These are phyloP conservation scores for Helleia helle DNA, from an alignment of 2,888 invertebrate species.

Conservation along the genomic window DNA sequence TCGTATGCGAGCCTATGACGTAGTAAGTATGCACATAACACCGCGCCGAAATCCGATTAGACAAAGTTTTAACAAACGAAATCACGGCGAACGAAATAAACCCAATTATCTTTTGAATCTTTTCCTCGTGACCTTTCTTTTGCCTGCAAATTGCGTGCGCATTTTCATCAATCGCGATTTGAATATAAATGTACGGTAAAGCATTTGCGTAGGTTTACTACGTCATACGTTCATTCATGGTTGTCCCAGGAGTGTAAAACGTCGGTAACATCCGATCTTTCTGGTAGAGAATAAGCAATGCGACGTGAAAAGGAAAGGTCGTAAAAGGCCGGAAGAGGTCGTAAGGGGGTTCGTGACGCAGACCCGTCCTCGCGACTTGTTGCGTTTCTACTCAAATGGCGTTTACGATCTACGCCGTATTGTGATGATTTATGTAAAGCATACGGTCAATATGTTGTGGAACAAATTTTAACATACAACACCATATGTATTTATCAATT, in stretches of 20 bases:
- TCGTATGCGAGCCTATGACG: slow-evolving; percentile 34
- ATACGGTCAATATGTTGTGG: too few species aligned
- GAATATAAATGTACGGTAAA: neutral
- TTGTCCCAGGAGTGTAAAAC: slow-evolving; percentile 6
- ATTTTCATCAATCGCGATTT: neutral
- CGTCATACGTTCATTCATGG: slow-evolving; percentile 17
- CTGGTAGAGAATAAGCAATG: slow-evolving; percentile 6
- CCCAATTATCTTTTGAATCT: too few species aligned
- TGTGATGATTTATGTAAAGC: slow-evolving; percentile 19
- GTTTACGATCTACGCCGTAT: slow-evolving; percentile 46
- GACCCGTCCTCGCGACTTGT: slow-evolving; percentile 58
- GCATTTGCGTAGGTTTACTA: slow-evolving; percentile 10
- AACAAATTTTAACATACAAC: too few species aligned
- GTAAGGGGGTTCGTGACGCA: slow-evolving; percentile 27
- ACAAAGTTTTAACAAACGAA: too few species aligned
- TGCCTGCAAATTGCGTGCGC: neutral
- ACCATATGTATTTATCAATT: too few species aligned
- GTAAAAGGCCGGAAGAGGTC: slow-evolving; percentile 42
- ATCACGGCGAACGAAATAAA: too few species aligned
- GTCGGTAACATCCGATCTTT: slow-evolving; percentile 10
- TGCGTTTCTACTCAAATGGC: slow-evolving; percentile 36
- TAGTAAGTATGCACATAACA: slow-evolving; percentile 32
- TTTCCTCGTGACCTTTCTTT: too few species aligned
- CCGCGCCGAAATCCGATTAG: neutral
- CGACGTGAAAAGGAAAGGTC: slow-evolving; percentile 26